These are phyloP conservation scores for Scaptodrosophila latifasciaeformis DNA, from an alignment of 2,888 invertebrate genomes.

Conservation along the genomic window DNA sequence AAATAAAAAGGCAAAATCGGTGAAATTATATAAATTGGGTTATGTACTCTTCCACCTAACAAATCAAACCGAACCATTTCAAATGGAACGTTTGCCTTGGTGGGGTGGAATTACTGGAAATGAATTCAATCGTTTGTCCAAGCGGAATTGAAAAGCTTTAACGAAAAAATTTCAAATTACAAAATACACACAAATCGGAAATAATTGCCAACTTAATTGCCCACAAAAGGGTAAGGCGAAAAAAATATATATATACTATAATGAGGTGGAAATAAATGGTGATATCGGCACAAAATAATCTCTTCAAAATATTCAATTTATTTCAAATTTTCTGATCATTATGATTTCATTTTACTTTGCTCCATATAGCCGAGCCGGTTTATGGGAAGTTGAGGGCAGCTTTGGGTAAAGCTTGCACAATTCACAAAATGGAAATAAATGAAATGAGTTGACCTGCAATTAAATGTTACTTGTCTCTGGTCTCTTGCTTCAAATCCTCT, in stretches of 20 bases:
- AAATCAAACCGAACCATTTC: no score
- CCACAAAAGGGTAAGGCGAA: background rate
- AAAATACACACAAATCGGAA: slow-evolving; percentile 35
- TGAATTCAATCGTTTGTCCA: slow-evolving; percentile 21
- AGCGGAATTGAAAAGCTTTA: slow-evolving; percentile 37
- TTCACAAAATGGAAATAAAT: background rate
- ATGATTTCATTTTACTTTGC: no score
- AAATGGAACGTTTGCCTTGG: no score
- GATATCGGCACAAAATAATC: background rate
- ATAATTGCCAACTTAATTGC: slow-evolving; percentile 19
- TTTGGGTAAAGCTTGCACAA: no score
- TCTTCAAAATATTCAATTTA: background rate
- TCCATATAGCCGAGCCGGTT: background rate
- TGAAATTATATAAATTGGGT: slow-evolving; percentile 50
- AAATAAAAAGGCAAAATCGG: slow-evolving; percentile 18
- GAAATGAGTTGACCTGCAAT: slow-evolving; percentile 22
- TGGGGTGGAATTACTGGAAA: no score
- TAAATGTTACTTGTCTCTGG: slow-evolving; percentile 18
- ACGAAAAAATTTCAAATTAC: slow-evolving; percentile 18
- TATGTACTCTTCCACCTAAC: no score
- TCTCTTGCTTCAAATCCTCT: no score
- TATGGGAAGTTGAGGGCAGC: background rate
- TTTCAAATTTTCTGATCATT: no score
- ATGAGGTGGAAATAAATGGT: background rate
- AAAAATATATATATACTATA: no score